Base-by-base conservation (phyloP, 2,797 vertebrate genomes). In the Champsocephalus gunnari region DNA sequence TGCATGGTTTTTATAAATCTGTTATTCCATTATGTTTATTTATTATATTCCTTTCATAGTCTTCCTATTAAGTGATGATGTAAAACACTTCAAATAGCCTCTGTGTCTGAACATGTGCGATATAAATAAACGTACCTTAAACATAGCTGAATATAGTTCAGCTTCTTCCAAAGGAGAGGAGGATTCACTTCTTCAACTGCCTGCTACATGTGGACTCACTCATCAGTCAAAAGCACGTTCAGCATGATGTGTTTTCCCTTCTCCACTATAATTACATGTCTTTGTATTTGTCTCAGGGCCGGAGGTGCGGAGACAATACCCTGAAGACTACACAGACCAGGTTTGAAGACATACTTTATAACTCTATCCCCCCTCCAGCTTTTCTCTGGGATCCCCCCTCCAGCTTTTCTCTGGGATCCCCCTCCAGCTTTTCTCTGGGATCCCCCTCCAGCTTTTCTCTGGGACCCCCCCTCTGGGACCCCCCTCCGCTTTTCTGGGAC, bases 281-380 rank as follows among this genome's bases (percentile, higher is more conserved):
- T 95, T 89, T 96, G 91, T 93, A 91, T 96, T 94, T 95, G 94
- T 94, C 94, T 96, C 95, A 99, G 98, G 95, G 93, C 96, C 96
- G 89, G 96, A 98, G 94, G 96, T 98, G 92, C 95, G 93, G 84
- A 95, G 96, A 90, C 95, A 96, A 93, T 99, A 96, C 93, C 98
- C 98, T 28, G 96, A 96, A 92, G 97, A 97, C 94, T 98, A 97
- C 95, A 93, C 95, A 91, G 97, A 99, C 88, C 96, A 98, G 98
- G 98, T 99, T 92, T 93, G 96, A 92, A 94, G 93, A 89, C 84
- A 90, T 94, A 94, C 95, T 51, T 17, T 65, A 14, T 32, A 38
- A 38, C 34, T 38, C 34, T 57, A 13, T 45, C 9, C 6, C 21
- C 21, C 16, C 21, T 28, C 16, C n/a, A 14, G 9, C 32, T 38